Conservation (phyloP, 2,113 vertebrate genomes). For the Coracopsis vasa region DNA sequence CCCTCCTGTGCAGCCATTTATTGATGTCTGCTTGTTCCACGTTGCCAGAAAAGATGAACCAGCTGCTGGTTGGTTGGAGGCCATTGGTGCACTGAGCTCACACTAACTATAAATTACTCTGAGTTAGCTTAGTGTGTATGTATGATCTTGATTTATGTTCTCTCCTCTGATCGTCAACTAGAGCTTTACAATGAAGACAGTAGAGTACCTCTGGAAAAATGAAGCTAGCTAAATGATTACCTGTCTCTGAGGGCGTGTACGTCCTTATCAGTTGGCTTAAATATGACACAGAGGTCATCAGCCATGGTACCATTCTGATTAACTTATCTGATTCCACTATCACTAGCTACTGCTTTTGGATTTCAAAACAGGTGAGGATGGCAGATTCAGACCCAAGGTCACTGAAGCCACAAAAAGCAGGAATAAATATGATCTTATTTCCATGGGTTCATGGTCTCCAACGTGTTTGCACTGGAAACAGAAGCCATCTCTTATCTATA, state of each 20-base stretch:
- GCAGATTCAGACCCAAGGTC: neutral
- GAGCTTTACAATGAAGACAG: neutral
- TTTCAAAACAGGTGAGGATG: neutral
- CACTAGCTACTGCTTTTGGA: neutral
- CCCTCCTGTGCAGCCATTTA: neutral
- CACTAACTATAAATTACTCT: neutral
- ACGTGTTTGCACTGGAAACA: neutral
- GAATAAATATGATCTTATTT: neutral
- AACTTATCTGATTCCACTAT: neutral
- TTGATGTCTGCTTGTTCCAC: neutral
- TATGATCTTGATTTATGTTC: neutral
- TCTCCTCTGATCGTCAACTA: neutral
- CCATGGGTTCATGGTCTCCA: neutral
- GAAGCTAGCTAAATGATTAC: slow-evolving; percentile 31
- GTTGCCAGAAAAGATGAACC: neutral
- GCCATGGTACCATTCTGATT: neutral
- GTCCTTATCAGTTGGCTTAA: neutral
- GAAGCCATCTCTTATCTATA: neutral
- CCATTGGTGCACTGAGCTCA: neutral
- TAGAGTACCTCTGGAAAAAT: neutral
- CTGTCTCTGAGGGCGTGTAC: neutral
- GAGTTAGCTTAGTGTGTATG: neutral
- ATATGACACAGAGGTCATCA: neutral
- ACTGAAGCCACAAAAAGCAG: neutral
- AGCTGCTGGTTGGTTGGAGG: neutral